Evolutionary conservation across 2,797 vertebrate species (phyloP), one percentile per base, ranked within the genome.

Genomic region (Masticophis lateralis): DNA sequence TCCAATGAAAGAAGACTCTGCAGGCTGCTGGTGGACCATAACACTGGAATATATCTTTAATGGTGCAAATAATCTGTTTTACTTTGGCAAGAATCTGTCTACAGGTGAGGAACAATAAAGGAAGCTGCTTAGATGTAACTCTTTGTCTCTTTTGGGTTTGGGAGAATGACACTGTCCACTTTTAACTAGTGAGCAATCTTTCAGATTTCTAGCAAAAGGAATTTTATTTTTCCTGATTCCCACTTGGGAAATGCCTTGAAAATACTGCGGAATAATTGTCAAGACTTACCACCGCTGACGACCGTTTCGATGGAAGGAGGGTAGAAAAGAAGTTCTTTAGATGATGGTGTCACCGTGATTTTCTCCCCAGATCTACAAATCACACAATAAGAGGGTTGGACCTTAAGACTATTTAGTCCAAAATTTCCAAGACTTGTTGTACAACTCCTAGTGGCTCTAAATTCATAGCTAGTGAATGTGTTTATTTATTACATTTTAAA

Each of bases 241-340:
- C 37, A 20, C 27, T 56, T 88, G 86, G 51, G 51, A 12, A 56
- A 59, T 7, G 32, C 18, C 20, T 25, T 43, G 74, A 11, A 83
- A 83, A 83, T 5, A 10, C 4, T 18, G 11, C 2, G 4, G 5
- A 55, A 11, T n/a, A 3, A 11, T 16, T 5, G 22, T 56, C n/a
- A 53, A 74, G 25, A 86, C 43, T 94, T 96, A 99, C 99, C 99
- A 98, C 99, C 99, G 60, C 98, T 99, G 97, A 99, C 98, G 0
- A 98, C 98, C 89, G 98, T 98, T 96, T 99, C 99, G 88, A 99
- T 98, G 94, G 98, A 99, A 55, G 99, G 98, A 0, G 99, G 99
- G 92, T 99, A 99, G 95, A 99, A 99, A 86, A 99, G 98, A 37
- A 99, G 98, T 94, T 99, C 99, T 97, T 99, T 99, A 22, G 99